These are phyloP conservation scores for Clinocottus analis DNA, from an alignment of 2,113 vertebrate genomes.

Conservation along the genomic window DNA sequence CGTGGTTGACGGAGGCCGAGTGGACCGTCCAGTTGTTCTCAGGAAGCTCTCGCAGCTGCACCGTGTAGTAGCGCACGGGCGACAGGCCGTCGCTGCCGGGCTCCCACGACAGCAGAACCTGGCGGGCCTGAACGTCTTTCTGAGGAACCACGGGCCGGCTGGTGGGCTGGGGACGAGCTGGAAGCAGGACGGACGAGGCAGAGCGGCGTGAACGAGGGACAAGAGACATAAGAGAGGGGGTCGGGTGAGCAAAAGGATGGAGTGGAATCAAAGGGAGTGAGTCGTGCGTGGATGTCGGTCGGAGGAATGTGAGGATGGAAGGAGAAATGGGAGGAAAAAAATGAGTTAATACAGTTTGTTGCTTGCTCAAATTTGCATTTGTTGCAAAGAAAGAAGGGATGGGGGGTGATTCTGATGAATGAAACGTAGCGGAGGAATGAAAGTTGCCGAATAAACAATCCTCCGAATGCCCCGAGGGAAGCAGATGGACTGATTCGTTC, in stretches of 20 bases:
- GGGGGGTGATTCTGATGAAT: slow-evolving; percentile 27
- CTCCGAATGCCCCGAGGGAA: slow-evolving; percentile 22
- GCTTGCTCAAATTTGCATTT: slow-evolving; percentile 27
- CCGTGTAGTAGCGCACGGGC: slow-evolving; percentile 94
- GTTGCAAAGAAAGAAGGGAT: background rate
- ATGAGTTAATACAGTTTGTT: background rate
- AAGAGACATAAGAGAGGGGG: background rate
- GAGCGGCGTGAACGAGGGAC: background rate
- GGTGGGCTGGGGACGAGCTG: slow-evolving; percentile 87
- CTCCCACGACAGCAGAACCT: slow-evolving; percentile 93
- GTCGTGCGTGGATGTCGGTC: background rate
- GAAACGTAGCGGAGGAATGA: slow-evolving; percentile 43
- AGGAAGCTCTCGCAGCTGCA: slow-evolving; percentile 93
- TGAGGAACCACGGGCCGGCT: slow-evolving; percentile 88
- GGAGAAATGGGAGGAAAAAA: background rate
- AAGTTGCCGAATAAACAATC: slow-evolving; percentile 61
- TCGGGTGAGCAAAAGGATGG: background rate
- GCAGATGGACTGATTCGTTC: slow-evolving; percentile 59
- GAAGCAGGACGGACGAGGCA: background rate
- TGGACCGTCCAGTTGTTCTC: slow-evolving; percentile 89
- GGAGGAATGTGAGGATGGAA: background rate
- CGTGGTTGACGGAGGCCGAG: slow-evolving; percentile 88
- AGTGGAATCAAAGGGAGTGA: background rate
- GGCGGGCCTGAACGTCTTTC: slow-evolving; percentile 85
- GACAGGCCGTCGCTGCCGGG: slow-evolving; percentile 96